Percentiles rank a stretch among this genome's conserved stretches.
Evolutionary conservation across 2,797 vertebrate genomes (phyloP).

Genomic region (Acestrorhynchus altus): DNA sequence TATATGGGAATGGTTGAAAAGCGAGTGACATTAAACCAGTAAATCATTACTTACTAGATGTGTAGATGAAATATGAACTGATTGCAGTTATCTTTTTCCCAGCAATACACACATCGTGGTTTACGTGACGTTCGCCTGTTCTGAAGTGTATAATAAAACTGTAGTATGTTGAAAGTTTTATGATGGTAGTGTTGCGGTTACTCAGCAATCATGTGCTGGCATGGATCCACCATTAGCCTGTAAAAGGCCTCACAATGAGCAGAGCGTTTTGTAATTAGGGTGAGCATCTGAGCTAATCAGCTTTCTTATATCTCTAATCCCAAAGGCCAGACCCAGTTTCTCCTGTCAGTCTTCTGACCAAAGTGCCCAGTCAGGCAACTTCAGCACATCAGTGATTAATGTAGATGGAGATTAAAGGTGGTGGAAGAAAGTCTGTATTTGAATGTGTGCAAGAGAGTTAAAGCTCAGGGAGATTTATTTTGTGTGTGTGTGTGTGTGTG

Average conservation of each 20-base stretch:
- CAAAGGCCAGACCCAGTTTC: slow-evolving; percentile 70
- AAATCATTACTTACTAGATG: background rate
- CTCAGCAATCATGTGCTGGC: slow-evolving; percentile 39
- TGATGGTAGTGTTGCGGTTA: slow-evolving; percentile 48
- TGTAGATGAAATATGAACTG: background rate
- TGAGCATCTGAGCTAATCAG: slow-evolving; percentile 74
- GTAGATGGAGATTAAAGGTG: slow-evolving; percentile 26
- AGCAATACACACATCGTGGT: background rate
- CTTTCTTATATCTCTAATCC: slow-evolving; percentile 76
- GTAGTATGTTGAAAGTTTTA: slow-evolving; percentile 20
- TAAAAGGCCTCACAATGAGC: slow-evolving; percentile 54
- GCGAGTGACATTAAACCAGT: background rate
- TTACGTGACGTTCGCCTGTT: background rate
- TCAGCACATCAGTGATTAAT: slow-evolving; percentile 58
- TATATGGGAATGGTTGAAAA: background rate
- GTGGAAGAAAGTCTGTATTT: background rate
- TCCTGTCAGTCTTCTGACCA: slow-evolving; percentile 68
- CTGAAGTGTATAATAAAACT: background rate
- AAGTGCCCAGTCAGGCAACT: slow-evolving; percentile 59
- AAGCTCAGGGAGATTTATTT: background rate
- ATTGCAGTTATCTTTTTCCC: background rate
- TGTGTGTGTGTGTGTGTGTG: background rate
- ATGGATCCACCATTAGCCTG: slow-evolving; percentile 52
- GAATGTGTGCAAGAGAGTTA: background rate
- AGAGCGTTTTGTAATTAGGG: slow-evolving; percentile 68